A percentile compares a stretch with the other conserved stretches of the same genome.
These are phyloP conservation scores for Xylocopa sonorina DNA, from an alignment of 1,140 invertebrate species.

Conservation along the genomic window DNA sequence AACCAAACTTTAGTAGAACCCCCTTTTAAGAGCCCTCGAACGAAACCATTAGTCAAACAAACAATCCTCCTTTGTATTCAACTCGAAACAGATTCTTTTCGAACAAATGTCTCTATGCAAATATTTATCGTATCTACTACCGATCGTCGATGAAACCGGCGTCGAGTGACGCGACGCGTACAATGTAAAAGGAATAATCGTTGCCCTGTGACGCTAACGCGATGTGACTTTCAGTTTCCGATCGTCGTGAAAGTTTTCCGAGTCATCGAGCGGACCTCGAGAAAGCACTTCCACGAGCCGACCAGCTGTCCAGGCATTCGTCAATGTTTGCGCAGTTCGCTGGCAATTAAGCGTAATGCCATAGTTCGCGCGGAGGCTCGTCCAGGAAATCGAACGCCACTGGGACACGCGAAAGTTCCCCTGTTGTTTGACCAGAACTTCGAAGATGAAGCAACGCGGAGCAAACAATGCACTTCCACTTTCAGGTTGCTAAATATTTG, in stretches of 20 bases:
- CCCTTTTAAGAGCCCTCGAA: too few relatives aligned
- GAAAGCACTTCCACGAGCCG: slow-evolving; percentile 50
- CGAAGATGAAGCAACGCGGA: neutral
- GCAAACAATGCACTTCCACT: neutral
- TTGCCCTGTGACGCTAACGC: slow-evolving; percentile 39
- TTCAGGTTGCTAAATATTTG: neutral
- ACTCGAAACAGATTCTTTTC: neutral
- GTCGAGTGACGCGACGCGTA: neutral
- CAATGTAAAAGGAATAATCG: slow-evolving; percentile 38
- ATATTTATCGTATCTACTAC: slow-evolving; percentile 30
- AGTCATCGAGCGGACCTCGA: slow-evolving; percentile 47
- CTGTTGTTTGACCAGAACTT: neutral
- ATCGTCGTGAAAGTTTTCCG: slow-evolving; percentile 54
- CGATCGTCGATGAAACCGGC: slow-evolving; percentile 12
- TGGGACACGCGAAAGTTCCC: slow-evolving; percentile 33
- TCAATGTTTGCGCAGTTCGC: slow-evolving; percentile 52
- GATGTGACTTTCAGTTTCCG: slow-evolving; percentile 64
- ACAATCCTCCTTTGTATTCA: neutral
- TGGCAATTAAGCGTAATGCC: slow-evolving; percentile 34
- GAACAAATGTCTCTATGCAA: neutral
- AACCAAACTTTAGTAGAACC: too few relatives aligned
- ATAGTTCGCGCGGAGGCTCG: slow-evolving; percentile 22
- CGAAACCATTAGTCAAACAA: neutral
- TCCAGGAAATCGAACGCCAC: slow-evolving; percentile 11
- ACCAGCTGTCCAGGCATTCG: neutral